Percentiles rank a stretch among this genome's conserved stretches.
Evolutionary conservation across 2,797 vertebrate species (phyloP).

Genomic region (Phalloptychus januarius): DNA sequence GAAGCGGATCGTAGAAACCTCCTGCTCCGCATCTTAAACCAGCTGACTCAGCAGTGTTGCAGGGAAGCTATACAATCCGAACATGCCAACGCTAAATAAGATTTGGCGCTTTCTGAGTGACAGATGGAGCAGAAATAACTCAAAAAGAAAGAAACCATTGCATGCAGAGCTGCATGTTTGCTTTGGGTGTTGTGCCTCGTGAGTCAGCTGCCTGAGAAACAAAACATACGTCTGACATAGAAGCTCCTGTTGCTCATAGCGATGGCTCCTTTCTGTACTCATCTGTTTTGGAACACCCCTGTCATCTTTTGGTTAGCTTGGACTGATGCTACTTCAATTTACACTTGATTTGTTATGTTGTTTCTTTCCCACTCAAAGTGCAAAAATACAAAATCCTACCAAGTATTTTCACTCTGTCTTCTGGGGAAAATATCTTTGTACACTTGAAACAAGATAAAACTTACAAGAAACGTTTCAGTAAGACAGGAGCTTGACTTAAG

Average conservation of each 20-base stretch:
- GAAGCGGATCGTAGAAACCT: conserved; percentile 5
- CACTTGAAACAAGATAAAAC: too few species aligned
- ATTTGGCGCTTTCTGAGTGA: not conserved
- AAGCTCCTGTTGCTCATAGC: not conserved
- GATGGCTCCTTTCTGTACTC: too few species aligned
- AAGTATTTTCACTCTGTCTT: too few species aligned
- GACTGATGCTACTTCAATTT: too few species aligned
- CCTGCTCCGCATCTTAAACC: not conserved
- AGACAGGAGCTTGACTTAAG: too few species aligned
- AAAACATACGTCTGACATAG: not conserved
- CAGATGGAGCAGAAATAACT: not conserved
- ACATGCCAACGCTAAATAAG: not conserved
- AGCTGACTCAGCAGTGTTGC: not conserved
- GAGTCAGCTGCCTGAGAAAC: not conserved
- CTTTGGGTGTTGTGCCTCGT: not conserved
- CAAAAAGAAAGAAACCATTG: not conserved
- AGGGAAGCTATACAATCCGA: not conserved
- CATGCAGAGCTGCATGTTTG: not conserved
- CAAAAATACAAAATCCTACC: too few species aligned
- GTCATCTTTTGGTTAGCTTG: too few species aligned
- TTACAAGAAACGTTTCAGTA: too few species aligned
- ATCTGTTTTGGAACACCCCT: too few species aligned
- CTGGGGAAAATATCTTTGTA: too few species aligned
- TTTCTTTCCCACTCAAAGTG: too few species aligned
- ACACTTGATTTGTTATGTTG: too few species aligned